A percentile compares a stretch with the other conserved stretches of the same genome.
These are phyloP conservation scores for Tarsius wallacei DNA, from an alignment of 2,797 vertebrate species.

Conservation along the genomic window DNA sequence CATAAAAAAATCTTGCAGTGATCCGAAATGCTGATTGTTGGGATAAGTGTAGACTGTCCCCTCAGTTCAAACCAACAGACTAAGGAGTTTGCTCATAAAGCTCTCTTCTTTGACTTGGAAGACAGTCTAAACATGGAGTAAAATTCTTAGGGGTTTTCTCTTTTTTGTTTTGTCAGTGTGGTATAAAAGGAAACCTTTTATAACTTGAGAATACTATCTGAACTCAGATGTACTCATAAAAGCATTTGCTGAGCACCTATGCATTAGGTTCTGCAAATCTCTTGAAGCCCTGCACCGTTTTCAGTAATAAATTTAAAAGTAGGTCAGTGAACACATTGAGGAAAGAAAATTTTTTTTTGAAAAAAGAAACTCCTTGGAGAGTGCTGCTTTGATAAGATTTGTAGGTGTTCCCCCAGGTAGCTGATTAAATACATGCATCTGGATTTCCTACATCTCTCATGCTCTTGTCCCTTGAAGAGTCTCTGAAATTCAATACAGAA, in stretches of 20 bases:
- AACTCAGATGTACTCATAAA: not conserved
- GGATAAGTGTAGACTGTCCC: not conserved
- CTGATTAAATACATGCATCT: conserved; percentile 15
- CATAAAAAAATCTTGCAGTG: not conserved
- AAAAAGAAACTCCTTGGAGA: conserved; percentile 40
- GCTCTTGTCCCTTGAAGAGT: conserved; percentile 34
- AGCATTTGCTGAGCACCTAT: not conserved
- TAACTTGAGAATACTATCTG: not conserved
- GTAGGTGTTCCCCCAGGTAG: not conserved
- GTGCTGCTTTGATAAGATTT: conserved; percentile 26
- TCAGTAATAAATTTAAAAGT: conserved; percentile 63
- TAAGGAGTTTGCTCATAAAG: conserved; percentile 35
- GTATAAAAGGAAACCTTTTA: conserved; percentile 8
- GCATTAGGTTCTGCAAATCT: not conserved
- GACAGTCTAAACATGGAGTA: not conserved
- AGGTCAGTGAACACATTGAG: conserved; percentile 29
- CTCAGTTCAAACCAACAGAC: not conserved
- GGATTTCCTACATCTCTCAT: not conserved
- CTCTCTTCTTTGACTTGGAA: conserved; percentile 21
- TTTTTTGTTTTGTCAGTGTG: not conserved
- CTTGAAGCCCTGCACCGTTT: conserved; percentile 7
- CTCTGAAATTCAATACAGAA: conserved; percentile 7
- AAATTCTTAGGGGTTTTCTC: not conserved
- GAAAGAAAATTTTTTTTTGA: not conserved
- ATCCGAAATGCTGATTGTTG: not conserved